Conservation (phyloP, 2,113 vertebrate genomes). For the Colaptes auratus region DNA sequence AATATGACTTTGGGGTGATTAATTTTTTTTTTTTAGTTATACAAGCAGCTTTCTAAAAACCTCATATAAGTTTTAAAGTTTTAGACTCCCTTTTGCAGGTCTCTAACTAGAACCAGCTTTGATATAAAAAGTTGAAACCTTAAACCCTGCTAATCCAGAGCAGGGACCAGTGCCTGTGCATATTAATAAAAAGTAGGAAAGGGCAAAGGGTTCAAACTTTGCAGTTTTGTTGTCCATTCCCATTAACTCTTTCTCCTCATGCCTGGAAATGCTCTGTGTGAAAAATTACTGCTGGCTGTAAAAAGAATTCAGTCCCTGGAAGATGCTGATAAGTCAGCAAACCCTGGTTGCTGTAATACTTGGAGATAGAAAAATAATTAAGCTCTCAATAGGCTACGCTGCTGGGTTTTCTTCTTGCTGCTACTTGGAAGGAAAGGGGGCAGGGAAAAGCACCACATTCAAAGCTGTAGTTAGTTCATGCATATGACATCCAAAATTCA, state of each 20-base stretch:
- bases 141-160: constrained; percentile 43
- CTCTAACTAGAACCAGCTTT: constrained; percentile 23
- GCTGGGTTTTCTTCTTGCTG: neutral
- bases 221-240: constrained; percentile 10
- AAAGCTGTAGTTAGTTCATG: neutral
- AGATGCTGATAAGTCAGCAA: constrained; percentile 43
- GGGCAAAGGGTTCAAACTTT: constrained; percentile 34
- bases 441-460: neutral
- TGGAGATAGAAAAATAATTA: constrained; percentile 46
- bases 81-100: constrained; percentile 27
- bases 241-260: constrained; percentile 57
- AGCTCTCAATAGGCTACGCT: neutral
- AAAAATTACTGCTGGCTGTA: neutral
- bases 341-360: neutral
- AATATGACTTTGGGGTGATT: constrained; percentile 38
- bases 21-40: neutral
- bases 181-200: constrained; percentile 58
- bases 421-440: neutral
- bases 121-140: constrained; percentile 45
- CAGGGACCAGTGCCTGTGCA: constrained; percentile 12
- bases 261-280: neutral
- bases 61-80: constrained; percentile 44
- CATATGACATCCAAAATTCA: neutral
- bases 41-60: constrained; percentile 57
- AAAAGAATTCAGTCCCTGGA: constrained; percentile 4